Evolutionary conservation across 2,113 vertebrate genomes (phyloP), one percentile per base, ranked within the genome.

Genomic region (Antennarius striatus): DNA sequence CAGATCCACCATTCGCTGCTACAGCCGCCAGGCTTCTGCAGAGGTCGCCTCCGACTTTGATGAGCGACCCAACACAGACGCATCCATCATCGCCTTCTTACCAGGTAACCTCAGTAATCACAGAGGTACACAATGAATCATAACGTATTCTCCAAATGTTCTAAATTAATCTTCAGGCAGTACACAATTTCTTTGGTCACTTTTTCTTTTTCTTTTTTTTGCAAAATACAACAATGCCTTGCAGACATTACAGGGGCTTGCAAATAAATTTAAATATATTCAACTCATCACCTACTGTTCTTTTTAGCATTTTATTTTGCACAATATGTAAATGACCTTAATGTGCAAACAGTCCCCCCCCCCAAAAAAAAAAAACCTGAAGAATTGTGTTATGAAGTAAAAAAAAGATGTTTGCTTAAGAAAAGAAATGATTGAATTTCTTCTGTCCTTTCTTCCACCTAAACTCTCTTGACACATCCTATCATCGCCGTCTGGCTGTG

Each of bases 21-120:
- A 95, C 59, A 96, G 95, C 1, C 93, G 96, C 1, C 97, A 98
- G 86, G 95, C 90, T 1, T 95, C 97, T 0, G 97, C 97, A 0
- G 95, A 97, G 84, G 97, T 99, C 50, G 93, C 90, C 92, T 90
- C 89, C 53, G 97, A 98, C 90, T 99, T 98, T 4, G 92, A 94
- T 17, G 97, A 99, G 64, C 93, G 96, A 17, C 95, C 97, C 9
- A 98, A 99, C 90, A 98, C 94, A 3, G 96, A 98, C 16, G 70
- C 73, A 7, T 97, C 97, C 5, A 17, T 91, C 77, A 73, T 99
- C 82, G 92, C 91, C 1, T 99, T 99, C 82, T 85, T 94, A 51
- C 95, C 97, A 73, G 96, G 97, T 98, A 90, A 90, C 83, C 63
- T 59, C 32, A 36, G 32, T 36, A 36, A 36, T 36, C 12, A 45